Base-by-base conservation (phyloP, 2,888 invertebrate species). In the Agrilus cyanescens region DNA sequence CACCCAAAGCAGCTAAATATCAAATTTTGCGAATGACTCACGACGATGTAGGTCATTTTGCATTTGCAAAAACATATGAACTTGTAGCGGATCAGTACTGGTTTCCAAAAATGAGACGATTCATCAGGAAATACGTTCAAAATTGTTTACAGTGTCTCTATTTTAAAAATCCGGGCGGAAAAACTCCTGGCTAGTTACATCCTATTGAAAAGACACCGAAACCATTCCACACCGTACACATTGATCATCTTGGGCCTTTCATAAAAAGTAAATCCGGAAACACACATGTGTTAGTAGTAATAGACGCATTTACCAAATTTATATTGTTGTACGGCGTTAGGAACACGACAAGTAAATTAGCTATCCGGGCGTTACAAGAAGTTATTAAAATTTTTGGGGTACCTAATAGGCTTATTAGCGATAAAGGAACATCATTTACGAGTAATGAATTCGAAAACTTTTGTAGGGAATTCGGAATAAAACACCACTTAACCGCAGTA, bases 31-130 rank as follows among this genome's bases (percentile, higher is more conserved):
- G 57, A 34, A 56, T 49, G 52, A 45, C 52, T 15, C 59, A 58
- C 40, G 57, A 58, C 42, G 52, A 58, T 4, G 54, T 56, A 12
- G 57, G 59, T 2, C 57, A 59, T 43, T 44, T 53, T 14, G 52
- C 51, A 0, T 38, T 53, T 1, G 44, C 56, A 12, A 41, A 46
- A 6, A 51, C 50, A 32, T 37, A 13, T 6, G 52, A 53, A 1
- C 15, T 54, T 2, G 55, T 57, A 7, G 55, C 55, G 46, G 43
- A 32, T 0, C 47, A 52, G 2, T 58, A 43, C 32, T 58, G 59
- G 58, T 59, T 59, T 40, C 52, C 57, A 0, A 52, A 51, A 46
- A 56, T 56, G 54, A 46, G 50, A 0, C 43, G 51, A 1, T 55
- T 57, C 40, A 41, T 55, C 25, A 37, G 30, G 10, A 60, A 59